These are phyloP conservation scores for Omphaloscelis lunosa DNA, from an alignment of 2,888 invertebrate genomes.

Conservation along the genomic window DNA sequence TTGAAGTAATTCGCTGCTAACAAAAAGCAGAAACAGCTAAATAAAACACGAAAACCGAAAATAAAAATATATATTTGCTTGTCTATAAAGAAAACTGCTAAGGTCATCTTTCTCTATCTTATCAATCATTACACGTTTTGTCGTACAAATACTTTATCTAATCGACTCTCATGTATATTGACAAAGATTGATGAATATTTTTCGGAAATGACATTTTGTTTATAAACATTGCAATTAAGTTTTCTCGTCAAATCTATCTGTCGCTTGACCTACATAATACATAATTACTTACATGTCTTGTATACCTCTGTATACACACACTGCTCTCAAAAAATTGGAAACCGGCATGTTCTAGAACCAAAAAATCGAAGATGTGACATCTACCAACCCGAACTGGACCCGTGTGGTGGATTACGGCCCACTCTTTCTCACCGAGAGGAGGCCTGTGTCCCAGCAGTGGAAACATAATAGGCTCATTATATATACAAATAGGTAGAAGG, in stretches of 20 bases:
- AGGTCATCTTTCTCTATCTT: slow-evolving; percentile 19
- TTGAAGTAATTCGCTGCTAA: background rate
- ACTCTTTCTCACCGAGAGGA: no score
- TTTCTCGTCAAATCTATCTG: background rate
- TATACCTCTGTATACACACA: no score
- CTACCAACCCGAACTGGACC: no score
- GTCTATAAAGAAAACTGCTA: background rate
- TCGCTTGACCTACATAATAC: slow-evolving; percentile 5
- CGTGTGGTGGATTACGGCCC: no score
- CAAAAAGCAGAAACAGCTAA: background rate
- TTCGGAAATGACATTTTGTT: slow-evolving; percentile 28
- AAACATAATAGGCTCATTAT: no score
- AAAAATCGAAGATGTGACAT: no score
- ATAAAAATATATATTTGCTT: background rate
- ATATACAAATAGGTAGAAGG: background rate
- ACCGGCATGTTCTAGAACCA: no score
- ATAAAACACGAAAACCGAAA: slow-evolving; percentile 20
- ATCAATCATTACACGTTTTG: slow-evolving; percentile 36
- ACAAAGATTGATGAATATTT: slow-evolving; percentile 35
- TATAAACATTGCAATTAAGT: slow-evolving; percentile 35
- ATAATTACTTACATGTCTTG: slow-evolving; percentile 2
- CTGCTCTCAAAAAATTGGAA: no score
- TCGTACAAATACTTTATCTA: slow-evolving; percentile 29
- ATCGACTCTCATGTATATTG: slow-evolving; percentile 24
- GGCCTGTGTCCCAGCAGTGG: no score